These are phyloP conservation scores for Apamea monoglypha DNA, from an alignment of 2,888 invertebrate species.

Conservation along the genomic window DNA sequence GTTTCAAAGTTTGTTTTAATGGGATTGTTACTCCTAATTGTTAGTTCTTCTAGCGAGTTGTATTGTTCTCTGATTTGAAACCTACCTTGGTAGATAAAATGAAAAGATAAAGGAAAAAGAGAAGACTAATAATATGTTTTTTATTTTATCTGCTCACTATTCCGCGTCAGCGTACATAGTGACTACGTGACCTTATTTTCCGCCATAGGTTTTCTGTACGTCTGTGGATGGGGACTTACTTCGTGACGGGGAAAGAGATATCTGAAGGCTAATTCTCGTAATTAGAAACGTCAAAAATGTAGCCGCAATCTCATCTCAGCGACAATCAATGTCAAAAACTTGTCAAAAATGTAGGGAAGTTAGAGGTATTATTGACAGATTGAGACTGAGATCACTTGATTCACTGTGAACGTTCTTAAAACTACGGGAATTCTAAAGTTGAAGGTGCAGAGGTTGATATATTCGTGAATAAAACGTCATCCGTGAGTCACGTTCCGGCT, in stretches of 20 bases:
- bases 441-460: conserved; percentile 54
- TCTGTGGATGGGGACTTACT: neutral
- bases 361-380: neutral
- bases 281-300: neutral
- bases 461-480: conserved; percentile 76
- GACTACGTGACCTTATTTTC: neutral
- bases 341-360: neutral
- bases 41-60: conserved; percentile 24
- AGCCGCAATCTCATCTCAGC: neutral
- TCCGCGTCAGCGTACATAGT: neutral
- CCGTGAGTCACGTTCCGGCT: conserved; percentile 79
- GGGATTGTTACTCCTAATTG: conserved; percentile 36
- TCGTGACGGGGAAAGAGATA: neutral
- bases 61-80: conserved; percentile 23
- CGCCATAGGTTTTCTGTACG: neutral
- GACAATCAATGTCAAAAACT: neutral
- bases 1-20: conserved; percentile 38
- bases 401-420: neutral
- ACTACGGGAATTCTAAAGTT: conserved; percentile 9
- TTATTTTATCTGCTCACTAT: neutral
- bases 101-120: neutral
- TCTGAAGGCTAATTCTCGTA: neutral
- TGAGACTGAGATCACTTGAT: neutral
- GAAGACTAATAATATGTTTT: neutral
- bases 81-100: neutral